phyloP scores from a whole-genome alignment of 1,140 invertebrate genomes.

The Wiebesia pumilae region DNA sequence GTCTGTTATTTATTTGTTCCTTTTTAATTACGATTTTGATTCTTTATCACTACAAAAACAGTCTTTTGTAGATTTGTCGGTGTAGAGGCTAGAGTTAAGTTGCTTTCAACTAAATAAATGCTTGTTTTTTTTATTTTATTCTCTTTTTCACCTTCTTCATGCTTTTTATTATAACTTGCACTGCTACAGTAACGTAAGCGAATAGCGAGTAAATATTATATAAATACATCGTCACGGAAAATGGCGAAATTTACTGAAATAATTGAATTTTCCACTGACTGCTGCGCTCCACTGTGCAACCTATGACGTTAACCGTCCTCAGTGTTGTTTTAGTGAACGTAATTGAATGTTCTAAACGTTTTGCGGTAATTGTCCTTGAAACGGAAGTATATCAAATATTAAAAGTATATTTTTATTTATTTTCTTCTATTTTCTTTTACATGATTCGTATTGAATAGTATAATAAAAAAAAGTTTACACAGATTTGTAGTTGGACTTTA shows the following conservation, averaged over 20 bases:
- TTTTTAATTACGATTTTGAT: neutral
- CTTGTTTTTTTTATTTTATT: neutral
- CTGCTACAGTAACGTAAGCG: neutral
- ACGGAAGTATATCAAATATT: neutral
- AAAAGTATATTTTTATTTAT: too few relatives aligned
- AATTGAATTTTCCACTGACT: constrained; percentile 41
- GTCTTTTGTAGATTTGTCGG: neutral
- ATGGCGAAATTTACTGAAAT: constrained; percentile 43
- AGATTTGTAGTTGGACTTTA: too few relatives aligned
- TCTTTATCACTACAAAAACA: neutral
- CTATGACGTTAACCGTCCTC: neutral
- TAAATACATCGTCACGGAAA: constrained; percentile 36
- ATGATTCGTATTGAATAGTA: too few relatives aligned
- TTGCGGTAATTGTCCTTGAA: neutral
- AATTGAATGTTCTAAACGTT: constrained; percentile 1
- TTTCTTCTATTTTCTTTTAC: too few relatives aligned
- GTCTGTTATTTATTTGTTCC: neutral
- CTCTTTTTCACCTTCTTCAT: neutral
- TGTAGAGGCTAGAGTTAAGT: constrained; percentile 11
- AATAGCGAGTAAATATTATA: constrained; percentile 20
- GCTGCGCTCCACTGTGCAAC: neutral
- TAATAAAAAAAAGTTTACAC: too few relatives aligned
- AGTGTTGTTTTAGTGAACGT: neutral
- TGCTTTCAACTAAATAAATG: constrained; percentile 39
- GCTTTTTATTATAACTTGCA: neutral